A percentile compares a stretch with the other conserved stretches of the same genome.
Evolutionary conservation across 2,797 vertebrate genomes (phyloP).

Genomic region (Coranthus polyacanthus): DNA sequence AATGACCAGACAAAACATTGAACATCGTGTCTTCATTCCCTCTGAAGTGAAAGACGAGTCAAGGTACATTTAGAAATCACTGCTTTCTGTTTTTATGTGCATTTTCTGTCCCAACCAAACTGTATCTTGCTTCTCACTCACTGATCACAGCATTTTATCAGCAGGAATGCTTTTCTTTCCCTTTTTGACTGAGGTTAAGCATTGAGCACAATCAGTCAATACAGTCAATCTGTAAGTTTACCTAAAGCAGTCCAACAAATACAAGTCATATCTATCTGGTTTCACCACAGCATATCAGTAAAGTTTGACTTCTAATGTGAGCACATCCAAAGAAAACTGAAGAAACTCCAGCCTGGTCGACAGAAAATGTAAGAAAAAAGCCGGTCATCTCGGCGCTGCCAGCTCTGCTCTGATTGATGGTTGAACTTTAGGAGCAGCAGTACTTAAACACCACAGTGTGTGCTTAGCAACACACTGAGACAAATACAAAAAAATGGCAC

Average conservation of each 20-base stretch:
- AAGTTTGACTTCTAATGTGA: constrained; percentile 1
- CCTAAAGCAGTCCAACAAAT: not conserved
- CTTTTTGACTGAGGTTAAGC: not conserved
- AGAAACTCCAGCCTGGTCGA: not conserved
- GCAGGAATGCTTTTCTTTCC: not conserved
- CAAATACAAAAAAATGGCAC: constrained; percentile 6
- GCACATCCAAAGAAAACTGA: constrained; percentile 8
- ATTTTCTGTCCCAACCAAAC: not conserved
- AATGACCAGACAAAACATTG: no score
- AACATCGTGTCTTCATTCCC: no score
- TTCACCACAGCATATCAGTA: not conserved
- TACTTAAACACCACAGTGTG: constrained; percentile 10
- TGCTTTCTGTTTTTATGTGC: no score
- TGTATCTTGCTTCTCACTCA: not conserved
- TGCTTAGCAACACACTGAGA: constrained; percentile 30
- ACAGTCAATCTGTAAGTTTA: no score
- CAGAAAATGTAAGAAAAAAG: not conserved
- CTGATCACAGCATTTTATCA: not conserved
- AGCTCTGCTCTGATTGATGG: not conserved
- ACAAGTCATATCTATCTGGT: not conserved
- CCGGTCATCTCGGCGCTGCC: not conserved
- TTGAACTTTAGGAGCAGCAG: constrained; percentile 1
- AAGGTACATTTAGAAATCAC: no score
- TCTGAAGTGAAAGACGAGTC: no score
- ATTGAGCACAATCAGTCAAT: no score